phyloP scores from a whole-genome alignment of 2,113 vertebrate species.

The Chlamydotis undulata region DNA sequence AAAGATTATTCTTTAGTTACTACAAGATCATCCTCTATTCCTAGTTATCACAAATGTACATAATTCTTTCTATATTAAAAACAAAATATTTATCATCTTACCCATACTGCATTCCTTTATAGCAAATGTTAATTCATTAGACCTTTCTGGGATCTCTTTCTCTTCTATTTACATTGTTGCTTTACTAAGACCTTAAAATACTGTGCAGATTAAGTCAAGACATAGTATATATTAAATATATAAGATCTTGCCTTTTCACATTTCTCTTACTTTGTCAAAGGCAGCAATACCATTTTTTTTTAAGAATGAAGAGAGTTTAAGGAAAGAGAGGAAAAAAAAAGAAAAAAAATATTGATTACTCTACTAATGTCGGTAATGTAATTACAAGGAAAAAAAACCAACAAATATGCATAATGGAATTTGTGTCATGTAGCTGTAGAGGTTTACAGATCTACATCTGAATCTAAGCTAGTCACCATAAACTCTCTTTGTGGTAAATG shows the following conservation, averaged over 20 bases:
- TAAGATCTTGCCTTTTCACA: not conserved
- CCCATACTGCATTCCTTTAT: not conserved
- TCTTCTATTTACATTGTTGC: not conserved
- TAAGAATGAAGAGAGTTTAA: no score
- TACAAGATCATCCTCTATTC: not conserved
- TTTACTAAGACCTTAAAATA: not conserved
- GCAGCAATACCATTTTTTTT: not conserved
- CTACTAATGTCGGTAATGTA: not conserved
- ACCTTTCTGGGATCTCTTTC: not conserved
- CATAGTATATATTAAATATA: not conserved
- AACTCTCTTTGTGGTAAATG: not conserved
- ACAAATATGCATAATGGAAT: not conserved
- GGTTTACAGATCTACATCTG: not conserved
- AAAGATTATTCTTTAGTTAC: not conserved
- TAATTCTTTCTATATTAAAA: not conserved
- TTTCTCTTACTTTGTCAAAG: not conserved
- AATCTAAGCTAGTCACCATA: not conserved
- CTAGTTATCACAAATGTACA: not conserved
- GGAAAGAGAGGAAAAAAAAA: not conserved
- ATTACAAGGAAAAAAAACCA: not conserved
- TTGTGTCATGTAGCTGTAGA: not conserved
- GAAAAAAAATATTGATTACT: not conserved
- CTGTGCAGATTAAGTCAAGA: not conserved
- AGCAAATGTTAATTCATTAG: not conserved
- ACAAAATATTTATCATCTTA: not conserved